Conservation (phyloP, 2,113 vertebrate species). For the Xerus inauris region DNA sequence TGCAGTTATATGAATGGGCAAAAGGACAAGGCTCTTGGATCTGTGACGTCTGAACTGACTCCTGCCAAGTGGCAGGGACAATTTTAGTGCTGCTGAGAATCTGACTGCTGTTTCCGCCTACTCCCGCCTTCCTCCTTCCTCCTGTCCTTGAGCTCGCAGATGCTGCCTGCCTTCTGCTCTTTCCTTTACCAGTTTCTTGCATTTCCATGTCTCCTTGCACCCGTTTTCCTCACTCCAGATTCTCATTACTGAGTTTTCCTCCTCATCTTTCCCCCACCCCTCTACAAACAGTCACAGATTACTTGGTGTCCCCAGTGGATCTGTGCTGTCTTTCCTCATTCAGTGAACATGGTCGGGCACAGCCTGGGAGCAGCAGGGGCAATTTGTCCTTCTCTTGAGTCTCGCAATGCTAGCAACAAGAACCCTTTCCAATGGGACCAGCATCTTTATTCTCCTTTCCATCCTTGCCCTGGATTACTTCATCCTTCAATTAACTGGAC, state of each 20-base stretch:
- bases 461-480: neutral
- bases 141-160: conserved; percentile 80
- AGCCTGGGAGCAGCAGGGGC: neutral
- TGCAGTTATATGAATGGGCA: conserved; percentile 50
- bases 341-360: neutral
- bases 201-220: conserved; percentile 71
- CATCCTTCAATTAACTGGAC: neutral
- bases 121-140: conserved; percentile 80
- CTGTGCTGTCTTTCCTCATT: neutral
- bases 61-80: conserved; percentile 82
- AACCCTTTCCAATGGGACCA: neutral
- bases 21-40: conserved; percentile 71
- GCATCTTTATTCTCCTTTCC: neutral
- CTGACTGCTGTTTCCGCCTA: conserved; percentile 80
- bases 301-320: neutral
- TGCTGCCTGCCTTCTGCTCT: conserved; percentile 83
- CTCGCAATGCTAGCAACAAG: neutral
- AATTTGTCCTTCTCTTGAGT: neutral
- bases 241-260: conserved; percentile 44
- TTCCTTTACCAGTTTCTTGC: conserved; percentile 62
- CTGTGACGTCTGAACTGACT: conserved; percentile 73
- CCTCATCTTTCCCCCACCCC: neutral
- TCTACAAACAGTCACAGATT: accelerated
- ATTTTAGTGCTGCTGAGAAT: conserved; percentile 81
- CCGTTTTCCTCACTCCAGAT: conserved; percentile 48